A percentile compares a stretch with the other conserved stretches of the same genome.
Conservation (phyloP, 2,113 vertebrate genomes). For the Poeciliopsis turrubarensis region DNA sequence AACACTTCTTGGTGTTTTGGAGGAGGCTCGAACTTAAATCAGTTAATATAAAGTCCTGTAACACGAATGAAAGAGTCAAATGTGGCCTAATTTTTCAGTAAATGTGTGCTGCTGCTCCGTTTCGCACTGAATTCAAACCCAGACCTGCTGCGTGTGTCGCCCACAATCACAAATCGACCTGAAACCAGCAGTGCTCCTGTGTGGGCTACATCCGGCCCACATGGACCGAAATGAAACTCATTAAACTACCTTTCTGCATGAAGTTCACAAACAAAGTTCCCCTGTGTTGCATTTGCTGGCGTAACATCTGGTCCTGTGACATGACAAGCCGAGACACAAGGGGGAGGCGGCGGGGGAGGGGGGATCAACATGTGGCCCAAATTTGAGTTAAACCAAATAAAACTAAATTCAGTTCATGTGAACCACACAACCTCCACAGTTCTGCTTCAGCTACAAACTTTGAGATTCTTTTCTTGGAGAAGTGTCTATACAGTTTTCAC, state of each 20-base stretch:
- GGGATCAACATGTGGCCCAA: background rate
- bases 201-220: slow-evolving; percentile 14
- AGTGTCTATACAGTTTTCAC: background rate
- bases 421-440: background rate
- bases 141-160: background rate
- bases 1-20: background rate
- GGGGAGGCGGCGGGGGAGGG: too few species aligned
- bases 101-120: background rate
- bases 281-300: slow-evolving; percentile 26
- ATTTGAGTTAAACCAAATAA: background rate
- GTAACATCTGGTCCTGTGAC: slow-evolving; percentile 8
- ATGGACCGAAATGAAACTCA: background rate
- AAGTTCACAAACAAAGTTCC: background rate
- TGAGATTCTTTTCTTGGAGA: background rate
- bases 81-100: background rate
- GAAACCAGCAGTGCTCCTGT: slow-evolving; percentile 3
- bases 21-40: background rate
- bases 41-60: background rate
- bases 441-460: background rate
- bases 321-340: too few species aligned
- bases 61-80: background rate
- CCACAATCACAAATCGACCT: slow-evolving; percentile 11
- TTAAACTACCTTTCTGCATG: background rate
- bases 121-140: slow-evolving; percentile 1
- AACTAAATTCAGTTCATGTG: background rate